phyloP scores from a whole-genome alignment of 2,797 vertebrate species.

The Leptodactylus fallax region DNA sequence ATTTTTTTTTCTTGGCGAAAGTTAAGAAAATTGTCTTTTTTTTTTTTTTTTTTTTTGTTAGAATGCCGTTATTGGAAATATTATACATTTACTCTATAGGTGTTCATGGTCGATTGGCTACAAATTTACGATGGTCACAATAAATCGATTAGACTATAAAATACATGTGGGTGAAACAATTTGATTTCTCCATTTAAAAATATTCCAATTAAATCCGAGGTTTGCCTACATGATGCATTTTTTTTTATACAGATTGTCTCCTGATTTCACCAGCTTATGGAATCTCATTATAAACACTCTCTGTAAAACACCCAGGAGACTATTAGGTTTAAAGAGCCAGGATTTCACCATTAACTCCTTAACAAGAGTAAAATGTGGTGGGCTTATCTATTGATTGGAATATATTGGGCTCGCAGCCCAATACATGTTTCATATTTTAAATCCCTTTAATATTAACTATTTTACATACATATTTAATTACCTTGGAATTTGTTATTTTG shows the following conservation, averaged over 20 bases:
- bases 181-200: conserved; percentile 77
- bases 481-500: no score
- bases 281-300: conserved; percentile 47
- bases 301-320: conserved; percentile 50
- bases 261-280: conserved; percentile 27
- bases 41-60: not conserved
- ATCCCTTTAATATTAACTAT: conserved; percentile 24
- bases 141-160: conserved; percentile 79
- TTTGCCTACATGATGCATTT: conserved; percentile 61
- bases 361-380: conserved; percentile 31
- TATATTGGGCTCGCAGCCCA: conserved; percentile 25
- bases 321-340: conserved; percentile 53
- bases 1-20: not conserved
- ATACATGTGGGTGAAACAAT: conserved; percentile 70
- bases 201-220: conserved; percentile 68
- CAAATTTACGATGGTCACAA: conserved; percentile 70
- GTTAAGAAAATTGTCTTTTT: no score
- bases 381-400: conserved; percentile 52
- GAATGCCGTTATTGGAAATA: not conserved
- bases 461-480: conserved; percentile 40
- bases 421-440: not conserved
- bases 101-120: not conserved
- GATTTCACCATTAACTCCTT: conserved; percentile 63
- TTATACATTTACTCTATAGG: not conserved
- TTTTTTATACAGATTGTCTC: conserved; percentile 49